A percentile compares a stretch with the other conserved stretches of the same genome.
phyloP scores from a whole-genome alignment of 1,140 invertebrate species.

The Anadara kagoshimensis region DNA sequence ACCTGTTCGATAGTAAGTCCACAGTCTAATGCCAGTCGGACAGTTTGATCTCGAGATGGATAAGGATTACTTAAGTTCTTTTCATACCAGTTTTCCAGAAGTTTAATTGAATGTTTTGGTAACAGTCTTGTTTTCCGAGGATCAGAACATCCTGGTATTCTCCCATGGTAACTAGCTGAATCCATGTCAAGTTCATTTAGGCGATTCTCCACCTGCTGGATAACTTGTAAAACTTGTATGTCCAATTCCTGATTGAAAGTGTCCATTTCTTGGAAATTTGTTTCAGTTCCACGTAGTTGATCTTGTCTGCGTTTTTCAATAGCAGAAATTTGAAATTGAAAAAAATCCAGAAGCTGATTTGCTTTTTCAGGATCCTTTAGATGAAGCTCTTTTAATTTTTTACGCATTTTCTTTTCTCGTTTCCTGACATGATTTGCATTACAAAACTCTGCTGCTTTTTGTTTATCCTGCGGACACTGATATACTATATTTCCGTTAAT shows the following conservation, averaged over 20 bases:
- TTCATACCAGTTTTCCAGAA: slow-evolving; percentile 38
- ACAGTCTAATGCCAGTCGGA: slow-evolving; percentile 33
- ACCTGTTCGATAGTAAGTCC: slow-evolving; percentile 43
- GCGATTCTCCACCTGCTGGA: slow-evolving; percentile 26
- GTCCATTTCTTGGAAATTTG: neutral
- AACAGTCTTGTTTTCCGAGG: slow-evolving; percentile 36
- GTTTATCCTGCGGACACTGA: too few species aligned
- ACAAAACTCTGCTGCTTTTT: too few species aligned
- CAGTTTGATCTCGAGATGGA: slow-evolving; percentile 36
- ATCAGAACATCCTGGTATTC: slow-evolving; percentile 11
- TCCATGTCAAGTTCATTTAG: slow-evolving; percentile 10
- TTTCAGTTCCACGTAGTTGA: neutral
- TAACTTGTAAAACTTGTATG: slow-evolving; percentile 30
- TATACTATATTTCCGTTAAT: too few species aligned
- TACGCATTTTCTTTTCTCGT: slow-evolving; percentile 37
- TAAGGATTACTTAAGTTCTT: slow-evolving; percentile 41
- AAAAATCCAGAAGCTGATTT: slow-evolving; percentile 35
- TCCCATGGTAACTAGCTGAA: neutral
- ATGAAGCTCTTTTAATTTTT: slow-evolving; percentile 37
- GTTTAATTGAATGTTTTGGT: slow-evolving; percentile 37
- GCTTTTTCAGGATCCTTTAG: slow-evolving; percentile 29
- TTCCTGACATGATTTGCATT: slow-evolving; percentile 28
- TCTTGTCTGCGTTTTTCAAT: slow-evolving; percentile 27
- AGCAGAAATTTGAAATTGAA: slow-evolving; percentile 35
- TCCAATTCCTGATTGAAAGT: slow-evolving; percentile 17